Percentiles rank a stretch among this genome's conserved stretches.
Conservation (phyloP, 2,113 vertebrate genomes). For the Falco punctatus region DNA sequence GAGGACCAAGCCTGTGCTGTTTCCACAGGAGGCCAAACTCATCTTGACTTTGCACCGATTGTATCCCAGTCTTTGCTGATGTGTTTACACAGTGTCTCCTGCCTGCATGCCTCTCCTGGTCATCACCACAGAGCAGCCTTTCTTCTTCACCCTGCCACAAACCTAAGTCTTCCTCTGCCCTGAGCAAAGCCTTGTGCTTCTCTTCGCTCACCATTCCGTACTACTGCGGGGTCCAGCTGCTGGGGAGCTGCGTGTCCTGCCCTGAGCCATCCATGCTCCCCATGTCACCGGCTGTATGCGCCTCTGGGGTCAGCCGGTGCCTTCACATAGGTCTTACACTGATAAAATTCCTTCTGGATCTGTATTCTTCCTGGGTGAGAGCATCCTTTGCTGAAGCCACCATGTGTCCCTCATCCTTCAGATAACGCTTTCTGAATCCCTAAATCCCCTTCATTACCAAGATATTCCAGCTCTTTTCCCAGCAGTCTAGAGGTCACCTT, state of each 20-base stretch:
- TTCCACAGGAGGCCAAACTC: neutral
- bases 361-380: neutral
- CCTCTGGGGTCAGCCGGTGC: neutral
- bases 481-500: neutral
- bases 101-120: neutral
- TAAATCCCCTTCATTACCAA: neutral
- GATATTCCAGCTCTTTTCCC: neutral
- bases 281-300: accelerated
- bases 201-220: neutral
- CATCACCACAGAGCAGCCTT: neutral
- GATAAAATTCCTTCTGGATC: neutral
- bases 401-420: neutral
- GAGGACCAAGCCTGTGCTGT: neutral
- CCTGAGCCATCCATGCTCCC: accelerated
- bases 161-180: neutral
- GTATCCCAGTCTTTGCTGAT: neutral
- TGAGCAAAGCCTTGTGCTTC: neutral
- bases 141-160: neutral
- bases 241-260: neutral
- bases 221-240: neutral
- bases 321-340: neutral
- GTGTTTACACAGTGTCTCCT: neutral
- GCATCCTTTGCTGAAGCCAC: neutral
- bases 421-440: neutral
- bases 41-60: neutral